These are phyloP conservation scores for Dipodomys ordii DNA, from an alignment of 2,113 vertebrate species.

Conservation along the genomic window DNA sequence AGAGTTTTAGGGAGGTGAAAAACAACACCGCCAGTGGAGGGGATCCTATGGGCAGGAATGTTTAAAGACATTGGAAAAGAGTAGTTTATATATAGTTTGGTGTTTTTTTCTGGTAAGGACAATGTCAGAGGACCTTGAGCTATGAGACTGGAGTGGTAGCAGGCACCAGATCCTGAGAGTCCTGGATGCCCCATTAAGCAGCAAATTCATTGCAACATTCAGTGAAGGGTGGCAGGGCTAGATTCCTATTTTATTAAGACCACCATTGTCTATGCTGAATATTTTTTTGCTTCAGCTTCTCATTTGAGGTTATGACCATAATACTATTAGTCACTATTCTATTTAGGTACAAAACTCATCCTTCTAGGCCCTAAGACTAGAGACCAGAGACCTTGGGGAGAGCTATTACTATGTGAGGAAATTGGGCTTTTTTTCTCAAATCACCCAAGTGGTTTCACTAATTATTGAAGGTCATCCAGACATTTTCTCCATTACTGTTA, in stretches of 20 bases:
- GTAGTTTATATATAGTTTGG: neutral
- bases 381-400: neutral
- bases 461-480: slow-evolving; percentile 11
- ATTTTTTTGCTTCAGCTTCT: neutral
- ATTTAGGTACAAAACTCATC: neutral
- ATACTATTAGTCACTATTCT: neutral
- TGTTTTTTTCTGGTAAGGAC: neutral
- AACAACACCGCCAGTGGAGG: neutral
- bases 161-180: neutral
- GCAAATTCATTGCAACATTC: neutral
- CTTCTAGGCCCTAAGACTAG: neutral
- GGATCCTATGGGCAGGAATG: too few relatives aligned
- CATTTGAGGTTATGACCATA: neutral
- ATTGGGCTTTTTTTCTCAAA: neutral
- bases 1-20: neutral
- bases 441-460: neutral
- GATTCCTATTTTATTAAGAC: neutral
- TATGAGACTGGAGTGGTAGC: neutral
- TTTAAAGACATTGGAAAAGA: neutral
- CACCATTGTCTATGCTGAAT: neutral
- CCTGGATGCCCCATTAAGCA: neutral
- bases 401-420: neutral
- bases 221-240: neutral
- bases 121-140: neutral
- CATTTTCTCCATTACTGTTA: neutral